Percentiles rank a stretch among this genome's conserved stretches.
Conservation (phyloP, 2,113 vertebrate species). For the Dinomys branickii region DNA sequence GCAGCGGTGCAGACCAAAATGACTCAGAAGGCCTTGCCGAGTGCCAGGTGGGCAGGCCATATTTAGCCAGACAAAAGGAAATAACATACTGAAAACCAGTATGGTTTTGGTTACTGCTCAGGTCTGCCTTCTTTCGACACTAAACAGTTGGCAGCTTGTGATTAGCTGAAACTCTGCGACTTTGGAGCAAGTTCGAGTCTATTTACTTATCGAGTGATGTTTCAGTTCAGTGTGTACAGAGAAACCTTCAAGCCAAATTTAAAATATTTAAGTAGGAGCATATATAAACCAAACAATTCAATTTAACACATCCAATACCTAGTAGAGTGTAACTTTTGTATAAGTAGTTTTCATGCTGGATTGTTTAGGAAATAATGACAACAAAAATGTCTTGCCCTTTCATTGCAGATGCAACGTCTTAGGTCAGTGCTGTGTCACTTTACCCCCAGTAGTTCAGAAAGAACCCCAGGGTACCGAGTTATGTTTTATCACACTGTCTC, state of each 20-base stretch:
- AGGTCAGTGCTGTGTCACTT: too few relatives aligned
- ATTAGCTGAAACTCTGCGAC: neutral
- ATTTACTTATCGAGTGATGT: neutral
- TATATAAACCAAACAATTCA: neutral
- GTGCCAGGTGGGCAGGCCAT: neutral
- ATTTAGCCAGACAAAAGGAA: neutral
- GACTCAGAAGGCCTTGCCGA: neutral
- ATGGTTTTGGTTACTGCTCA: neutral
- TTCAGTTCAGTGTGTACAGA: neutral
- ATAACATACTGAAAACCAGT: neutral
- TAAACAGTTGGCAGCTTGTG: neutral
- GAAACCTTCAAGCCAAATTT: neutral
- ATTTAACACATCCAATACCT: neutral
- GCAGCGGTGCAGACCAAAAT: neutral
- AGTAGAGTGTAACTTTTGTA: neutral
- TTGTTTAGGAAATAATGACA: neutral
- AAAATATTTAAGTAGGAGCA: neutral
- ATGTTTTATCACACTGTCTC: rapidly evolving
- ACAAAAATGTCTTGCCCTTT: neutral
- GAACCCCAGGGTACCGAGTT: neutral
- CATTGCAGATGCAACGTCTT: neutral
- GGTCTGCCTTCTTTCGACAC: neutral
- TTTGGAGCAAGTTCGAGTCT: neutral
- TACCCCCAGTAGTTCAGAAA: neutral
- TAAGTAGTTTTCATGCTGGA: neutral